phyloP scores from a whole-genome alignment of 2,113 vertebrate species.

The Syrrhaptes paradoxus region DNA sequence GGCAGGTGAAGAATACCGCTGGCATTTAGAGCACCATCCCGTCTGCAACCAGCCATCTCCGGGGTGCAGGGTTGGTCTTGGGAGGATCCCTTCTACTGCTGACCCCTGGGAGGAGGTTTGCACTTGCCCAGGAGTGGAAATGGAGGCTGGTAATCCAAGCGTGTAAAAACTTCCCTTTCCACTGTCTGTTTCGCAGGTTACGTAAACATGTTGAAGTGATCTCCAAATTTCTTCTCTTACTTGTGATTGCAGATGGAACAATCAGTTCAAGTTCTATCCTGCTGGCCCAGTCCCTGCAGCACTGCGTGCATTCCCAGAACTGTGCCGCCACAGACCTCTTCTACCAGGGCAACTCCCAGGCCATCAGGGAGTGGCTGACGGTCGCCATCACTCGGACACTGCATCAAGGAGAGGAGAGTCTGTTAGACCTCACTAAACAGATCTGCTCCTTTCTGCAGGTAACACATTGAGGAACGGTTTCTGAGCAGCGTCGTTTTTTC shows the following conservation, averaged over 20 bases:
- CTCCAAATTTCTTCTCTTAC: background rate
- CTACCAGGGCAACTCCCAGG: conserved; percentile 92
- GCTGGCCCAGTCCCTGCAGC: conserved; percentile 91
- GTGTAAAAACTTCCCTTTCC: background rate
- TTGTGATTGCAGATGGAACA: conserved; percentile 85
- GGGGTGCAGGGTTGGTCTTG: background rate
- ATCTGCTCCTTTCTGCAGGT: conserved; percentile 97
- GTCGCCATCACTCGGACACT: conserved; percentile 94
- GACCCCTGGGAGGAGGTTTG: background rate
- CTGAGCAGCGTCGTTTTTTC: background rate
- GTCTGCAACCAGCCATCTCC: background rate
- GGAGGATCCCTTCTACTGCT: background rate
- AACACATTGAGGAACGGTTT: background rate
- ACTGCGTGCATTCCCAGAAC: conserved; percentile 90
- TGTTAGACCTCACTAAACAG: conserved; percentile 93
- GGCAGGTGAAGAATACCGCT: background rate
- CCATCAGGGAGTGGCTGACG: conserved; percentile 91
- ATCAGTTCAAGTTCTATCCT: conserved; percentile 93
- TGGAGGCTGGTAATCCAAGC: background rate
- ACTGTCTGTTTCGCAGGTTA: background rate
- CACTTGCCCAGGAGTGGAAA: background rate
- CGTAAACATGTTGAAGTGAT: rapidly evolving
- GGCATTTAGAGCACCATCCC: background rate
- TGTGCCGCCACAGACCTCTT: conserved; percentile 95
- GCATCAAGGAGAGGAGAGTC: conserved; percentile 95